These are phyloP conservation scores for Ectemnius lituratus DNA, from an alignment of 2,888 invertebrate genomes.

Conservation along the genomic window DNA sequence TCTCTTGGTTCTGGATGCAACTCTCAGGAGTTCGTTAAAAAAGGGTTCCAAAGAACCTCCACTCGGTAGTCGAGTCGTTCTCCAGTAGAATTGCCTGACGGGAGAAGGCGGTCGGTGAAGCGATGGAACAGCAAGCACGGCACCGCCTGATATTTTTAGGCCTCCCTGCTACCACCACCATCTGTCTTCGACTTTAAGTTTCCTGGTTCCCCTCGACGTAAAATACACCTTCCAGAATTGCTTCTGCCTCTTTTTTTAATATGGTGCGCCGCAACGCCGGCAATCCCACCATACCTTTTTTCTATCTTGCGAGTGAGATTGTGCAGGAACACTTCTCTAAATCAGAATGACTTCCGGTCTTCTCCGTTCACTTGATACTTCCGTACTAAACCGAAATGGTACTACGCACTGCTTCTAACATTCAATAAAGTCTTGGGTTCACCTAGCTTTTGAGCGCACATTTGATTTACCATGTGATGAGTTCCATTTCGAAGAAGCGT, in stretches of 20 bases:
- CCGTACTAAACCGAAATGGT: no score
- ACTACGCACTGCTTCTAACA: no score
- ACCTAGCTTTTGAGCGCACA: no score
- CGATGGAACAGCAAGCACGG: slow-evolving; percentile 19
- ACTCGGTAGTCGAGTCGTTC: slow-evolving; percentile 25
- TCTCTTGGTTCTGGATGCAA: no score
- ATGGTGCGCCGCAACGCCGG: background rate
- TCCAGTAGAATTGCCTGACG: slow-evolving; percentile 30
- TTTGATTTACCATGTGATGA: no score
- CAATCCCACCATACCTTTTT: background rate
- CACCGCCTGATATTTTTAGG: slow-evolving; percentile 60
- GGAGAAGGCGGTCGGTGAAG: no score
- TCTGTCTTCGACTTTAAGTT: slow-evolving; percentile 57
- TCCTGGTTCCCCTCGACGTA: slow-evolving; percentile 51
- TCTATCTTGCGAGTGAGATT: no score
- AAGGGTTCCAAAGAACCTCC: slow-evolving; percentile 26
- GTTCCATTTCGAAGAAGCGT: no score
- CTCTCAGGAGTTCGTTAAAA: slow-evolving; percentile 9
- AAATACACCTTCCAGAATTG: slow-evolving; percentile 35
- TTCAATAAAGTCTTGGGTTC: no score
- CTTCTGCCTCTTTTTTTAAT: slow-evolving; percentile 19
- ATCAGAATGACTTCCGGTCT: no score
- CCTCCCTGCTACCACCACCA: slow-evolving; percentile 48
- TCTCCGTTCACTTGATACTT: no score
- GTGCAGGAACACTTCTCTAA: no score